Base-by-base conservation (phyloP, 1,140 invertebrate species). In the Belonocnema kinseyi region DNA sequence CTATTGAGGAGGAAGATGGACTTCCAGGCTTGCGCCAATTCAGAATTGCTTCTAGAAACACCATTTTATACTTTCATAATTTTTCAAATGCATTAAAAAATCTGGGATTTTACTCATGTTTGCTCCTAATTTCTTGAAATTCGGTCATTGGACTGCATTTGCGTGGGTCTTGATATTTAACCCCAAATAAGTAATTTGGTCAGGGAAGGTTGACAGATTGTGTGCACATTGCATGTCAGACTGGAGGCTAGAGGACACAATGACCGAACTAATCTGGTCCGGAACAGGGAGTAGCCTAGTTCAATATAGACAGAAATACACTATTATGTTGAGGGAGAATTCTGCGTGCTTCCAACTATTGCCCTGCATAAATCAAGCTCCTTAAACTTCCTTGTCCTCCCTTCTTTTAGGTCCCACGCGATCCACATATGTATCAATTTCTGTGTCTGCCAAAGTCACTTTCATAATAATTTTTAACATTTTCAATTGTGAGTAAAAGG, bases 221-320 rank as follows among this genome's bases (percentile, higher is more conserved):
- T 79, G 80, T 75, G 78, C 79, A 82, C 73, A 77, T 72, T 76
- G 74, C 74, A 80, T 76, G 75, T 78, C 77, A 73, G 79, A 79
- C 76, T 52, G 46, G 17, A 56, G 52, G 0, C 5, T 46, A 46
- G 40, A 46, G 61, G 83, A 74, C 82, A 85, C 86, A 88, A 87
- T 87, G 82, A 88, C 85, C 85, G 83, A 88, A 87, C 85, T 88
- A 88, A 88, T 87, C 85, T 88, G 82, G 86, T 87, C 84, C 85
- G 66, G 82, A 73, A 33, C 56, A 80, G 76, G 81, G 78, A 83
- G 79, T 83, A 86, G 81, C 77, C 82, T 87, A 86, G 87, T 87
- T 87, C 86, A 88, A 88, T 87, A 87, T 87, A 79, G 81, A 85
- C 85, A 82, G 80, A 77, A 86, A 87, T 87, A 86, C 82, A 83